These are phyloP conservation scores for Hippolais icterina DNA, from an alignment of 2,113 vertebrate genomes.

Conservation along the genomic window DNA sequence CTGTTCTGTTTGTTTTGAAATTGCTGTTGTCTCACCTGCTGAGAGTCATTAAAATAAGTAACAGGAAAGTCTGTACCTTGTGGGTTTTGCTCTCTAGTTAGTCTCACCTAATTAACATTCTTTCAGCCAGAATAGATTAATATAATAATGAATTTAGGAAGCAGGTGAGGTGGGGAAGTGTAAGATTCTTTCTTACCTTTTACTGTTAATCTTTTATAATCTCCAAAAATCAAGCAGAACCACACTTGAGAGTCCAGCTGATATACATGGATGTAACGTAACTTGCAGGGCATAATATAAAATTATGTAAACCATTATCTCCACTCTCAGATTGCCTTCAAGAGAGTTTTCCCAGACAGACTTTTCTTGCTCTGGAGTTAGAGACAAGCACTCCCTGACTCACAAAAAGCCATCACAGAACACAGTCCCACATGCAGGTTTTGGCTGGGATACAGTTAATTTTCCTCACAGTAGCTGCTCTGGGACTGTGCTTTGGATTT, in stretches of 20 bases:
- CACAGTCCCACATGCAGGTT: background rate
- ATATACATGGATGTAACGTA: background rate
- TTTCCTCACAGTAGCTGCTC: background rate
- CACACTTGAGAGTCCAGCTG: background rate
- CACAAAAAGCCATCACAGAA: background rate
- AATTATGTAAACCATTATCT: background rate
- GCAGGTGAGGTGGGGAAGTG: fast-evolving
- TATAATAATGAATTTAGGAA: background rate
- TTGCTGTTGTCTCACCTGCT: background rate
- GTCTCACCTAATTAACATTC: background rate
- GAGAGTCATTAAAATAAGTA: background rate
- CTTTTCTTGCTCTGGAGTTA: background rate
- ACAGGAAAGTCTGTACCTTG: background rate
- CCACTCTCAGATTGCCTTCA: background rate
- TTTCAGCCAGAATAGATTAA: background rate
- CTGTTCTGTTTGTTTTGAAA: conserved; percentile 12
- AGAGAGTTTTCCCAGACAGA: background rate
- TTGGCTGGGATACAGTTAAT: background rate
- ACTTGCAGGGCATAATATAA: background rate
- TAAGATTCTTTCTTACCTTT: background rate
- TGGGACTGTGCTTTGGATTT: background rate
- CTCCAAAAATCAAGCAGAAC: background rate
- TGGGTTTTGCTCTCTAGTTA: background rate
- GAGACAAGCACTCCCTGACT: background rate
- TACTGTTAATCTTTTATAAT: background rate